Conservation (phyloP, 2,888 invertebrate genomes). For the Cryptus armator region DNA sequence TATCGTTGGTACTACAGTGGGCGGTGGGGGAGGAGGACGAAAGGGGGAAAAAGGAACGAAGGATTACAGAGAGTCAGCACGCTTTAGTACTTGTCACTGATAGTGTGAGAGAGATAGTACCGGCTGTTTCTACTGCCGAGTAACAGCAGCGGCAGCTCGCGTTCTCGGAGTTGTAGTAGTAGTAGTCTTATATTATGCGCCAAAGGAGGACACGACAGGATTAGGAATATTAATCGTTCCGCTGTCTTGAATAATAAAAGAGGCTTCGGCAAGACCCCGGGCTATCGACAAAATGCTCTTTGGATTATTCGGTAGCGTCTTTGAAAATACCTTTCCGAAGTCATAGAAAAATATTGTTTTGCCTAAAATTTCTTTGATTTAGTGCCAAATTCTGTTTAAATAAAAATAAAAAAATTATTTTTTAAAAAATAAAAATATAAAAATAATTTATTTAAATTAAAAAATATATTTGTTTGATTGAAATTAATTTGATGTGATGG, state of each 20-base stretch:
- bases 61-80: constrained; percentile 48
- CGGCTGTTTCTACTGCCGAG: constrained; percentile 4
- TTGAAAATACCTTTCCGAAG: no score
- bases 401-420: no score
- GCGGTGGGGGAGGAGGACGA: background rate
- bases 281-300: background rate
- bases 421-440: no score
- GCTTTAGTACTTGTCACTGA: constrained; percentile 46
- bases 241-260: constrained; percentile 43
- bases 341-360: no score
- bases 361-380: no score
- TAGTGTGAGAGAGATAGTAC: constrained; percentile 32
- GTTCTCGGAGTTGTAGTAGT: background rate
- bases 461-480: no score
- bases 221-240: constrained; percentile 57
- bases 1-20: constrained; percentile 60
- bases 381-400: no score
- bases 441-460: no score
- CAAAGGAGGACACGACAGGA: constrained; percentile 21
- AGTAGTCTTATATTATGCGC: constrained; percentile 7
- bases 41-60: constrained; percentile 45
- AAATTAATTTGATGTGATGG: no score
- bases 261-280: background rate
- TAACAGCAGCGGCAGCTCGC: background rate
- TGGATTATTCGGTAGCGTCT: background rate